Base-by-base conservation (phyloP, 2,888 invertebrate species). In the Cryptocephalus moraei region DNA sequence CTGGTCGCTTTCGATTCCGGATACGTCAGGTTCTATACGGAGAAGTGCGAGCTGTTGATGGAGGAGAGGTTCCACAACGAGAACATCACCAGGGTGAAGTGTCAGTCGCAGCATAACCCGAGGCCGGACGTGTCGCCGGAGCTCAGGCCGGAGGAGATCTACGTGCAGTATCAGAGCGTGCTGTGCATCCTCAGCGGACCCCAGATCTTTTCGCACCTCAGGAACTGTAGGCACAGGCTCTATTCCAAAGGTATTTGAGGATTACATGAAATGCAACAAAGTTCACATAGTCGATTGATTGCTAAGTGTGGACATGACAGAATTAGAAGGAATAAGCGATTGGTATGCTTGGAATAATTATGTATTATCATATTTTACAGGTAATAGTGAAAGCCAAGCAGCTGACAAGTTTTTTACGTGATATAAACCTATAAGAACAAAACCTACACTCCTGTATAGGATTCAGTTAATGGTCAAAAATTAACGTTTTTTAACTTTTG, bases 1-100 rank as follows among this genome's bases (percentile, higher is more conserved):
- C 80, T 86, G 50, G 78, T 55, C 47, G 96, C 95, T 10, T 86
- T 89, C 61, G 82, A 80, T 58, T 85, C 88, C 56, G 96, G 96
- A 12, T 80, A 77, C 72, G 76, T 95, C 9, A 77, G 86, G 52
- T 91, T 94, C 71, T 94, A 91, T 65, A 91, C 91, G 1, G 93
- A 95, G 67, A 83, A 81, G 52, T 92, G 92, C 11, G 81, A 84
- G 47, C 73, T 90, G 51, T 71, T 96, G 41, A 73, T 91, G 39
- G 82, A 84, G 41, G 93, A 95, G 65, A 82, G 86, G 64, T 77
- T 92, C 50, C 91, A 94, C 63, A 84, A 85, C 59, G 89, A 86
- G 62, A 78, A 84, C 8, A 86, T 94, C 10, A 70, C 81, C 46
- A 80, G 78, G 56, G 77, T 95, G 49, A 90, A 91, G 65, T 87